Conservation (phyloP, 1,140 invertebrate genomes). For the Plutomurus gul region DNA sequence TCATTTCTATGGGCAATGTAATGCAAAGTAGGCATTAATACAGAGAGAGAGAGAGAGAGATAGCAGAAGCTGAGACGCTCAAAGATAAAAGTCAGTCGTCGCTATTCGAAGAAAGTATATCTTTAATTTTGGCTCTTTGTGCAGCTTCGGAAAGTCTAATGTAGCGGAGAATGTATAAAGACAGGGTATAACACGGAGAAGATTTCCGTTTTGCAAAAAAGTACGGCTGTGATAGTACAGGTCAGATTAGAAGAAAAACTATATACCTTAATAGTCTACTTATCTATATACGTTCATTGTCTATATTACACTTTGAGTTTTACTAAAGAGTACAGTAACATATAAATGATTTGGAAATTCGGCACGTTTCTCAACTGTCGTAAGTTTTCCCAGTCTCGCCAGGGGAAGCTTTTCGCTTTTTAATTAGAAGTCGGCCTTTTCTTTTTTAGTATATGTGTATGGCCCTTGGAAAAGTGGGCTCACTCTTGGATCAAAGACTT, state of each 20-base stretch:
- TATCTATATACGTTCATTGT: not conserved
- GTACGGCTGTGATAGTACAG: not conserved
- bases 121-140: not conserved
- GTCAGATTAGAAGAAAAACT: not conserved
- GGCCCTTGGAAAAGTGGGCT: no score
- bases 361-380: slow-evolving; percentile 11
- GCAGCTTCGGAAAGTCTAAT: not conserved
- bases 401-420: slow-evolving; percentile 8
- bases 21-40: slow-evolving; percentile 7
- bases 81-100: no score
- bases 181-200: not conserved
- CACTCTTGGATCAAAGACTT: not conserved
- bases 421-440: slow-evolving; percentile 4
- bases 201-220: not conserved
- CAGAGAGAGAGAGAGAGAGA: no score
- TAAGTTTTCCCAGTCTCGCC: slow-evolving; percentile 3
- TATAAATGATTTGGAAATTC: slow-evolving; percentile 25
- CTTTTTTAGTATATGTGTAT: not conserved
- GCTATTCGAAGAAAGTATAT: not conserved
- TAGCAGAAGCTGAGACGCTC: no score
- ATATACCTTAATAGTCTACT: not conserved
- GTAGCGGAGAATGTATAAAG: not conserved
- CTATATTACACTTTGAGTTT: not conserved
- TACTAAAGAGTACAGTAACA: not conserved
- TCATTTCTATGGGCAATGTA: not conserved